Evolutionary conservation across 2,797 vertebrate species (phyloP).

Genomic region (Hafferia zeledoni): DNA sequence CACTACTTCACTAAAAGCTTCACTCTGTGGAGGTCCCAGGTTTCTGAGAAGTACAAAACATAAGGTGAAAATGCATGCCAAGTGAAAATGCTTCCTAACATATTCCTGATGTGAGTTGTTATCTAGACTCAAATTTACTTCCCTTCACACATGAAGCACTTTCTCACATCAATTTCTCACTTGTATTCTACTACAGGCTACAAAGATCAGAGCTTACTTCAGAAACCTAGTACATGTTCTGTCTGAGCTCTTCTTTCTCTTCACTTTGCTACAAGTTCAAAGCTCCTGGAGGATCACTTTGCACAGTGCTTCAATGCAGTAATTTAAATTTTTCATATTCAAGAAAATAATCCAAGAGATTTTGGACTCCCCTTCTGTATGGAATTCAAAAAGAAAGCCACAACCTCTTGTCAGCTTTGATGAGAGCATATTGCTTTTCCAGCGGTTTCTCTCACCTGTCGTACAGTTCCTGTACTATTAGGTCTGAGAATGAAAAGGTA

Average conservation of each 20-base stretch:
- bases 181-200: slow-evolving; percentile 37
- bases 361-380: not conserved
- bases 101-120: slow-evolving; percentile 53
- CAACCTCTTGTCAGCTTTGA: not conserved
- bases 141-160: slow-evolving; percentile 47
- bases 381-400: not conserved
- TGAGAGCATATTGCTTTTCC: not conserved
- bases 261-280: not conserved
- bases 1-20: slow-evolving; percentile 28
- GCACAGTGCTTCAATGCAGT: not conserved
- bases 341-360: not conserved
- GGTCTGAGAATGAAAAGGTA: not conserved
- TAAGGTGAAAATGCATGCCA: slow-evolving; percentile 48
- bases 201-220: slow-evolving; percentile 51
- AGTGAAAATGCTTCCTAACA: slow-evolving; percentile 38
- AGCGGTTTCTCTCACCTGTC: not conserved
- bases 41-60: slow-evolving; percentile 50
- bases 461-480: not conserved
- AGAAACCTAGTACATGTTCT: slow-evolving; percentile 18
- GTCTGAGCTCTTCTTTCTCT: not conserved
- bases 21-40: not conserved
- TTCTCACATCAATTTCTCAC: slow-evolving; percentile 55
- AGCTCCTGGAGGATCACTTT: not conserved
- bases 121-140: slow-evolving; percentile 55
- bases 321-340: not conserved